A percentile compares a stretch with the other conserved stretches of the same genome.
Evolutionary conservation across 2,888 invertebrate species (phyloP).

Genomic region (Pandemis cinnamomeana): DNA sequence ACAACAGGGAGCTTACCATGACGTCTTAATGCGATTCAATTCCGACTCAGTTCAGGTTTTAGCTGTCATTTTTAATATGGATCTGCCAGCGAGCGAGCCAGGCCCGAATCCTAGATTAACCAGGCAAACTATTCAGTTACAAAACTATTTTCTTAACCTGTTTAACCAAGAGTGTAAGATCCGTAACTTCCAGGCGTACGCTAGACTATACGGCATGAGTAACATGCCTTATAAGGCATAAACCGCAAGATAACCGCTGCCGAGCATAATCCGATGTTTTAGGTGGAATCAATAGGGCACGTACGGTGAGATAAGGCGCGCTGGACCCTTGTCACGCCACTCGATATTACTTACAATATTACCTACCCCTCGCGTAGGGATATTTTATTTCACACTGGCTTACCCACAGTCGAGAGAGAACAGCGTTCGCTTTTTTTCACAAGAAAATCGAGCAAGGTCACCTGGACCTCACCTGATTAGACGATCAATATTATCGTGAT

Average conservation of each 20-base stretch:
- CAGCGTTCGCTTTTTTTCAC: not conserved
- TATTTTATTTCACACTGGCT: slow-evolving; percentile 40
- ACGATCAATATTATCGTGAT: no score
- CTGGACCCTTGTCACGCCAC: slow-evolving; percentile 36
- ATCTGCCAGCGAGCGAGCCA: no score
- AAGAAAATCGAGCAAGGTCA: no score
- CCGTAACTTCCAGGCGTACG: not conserved
- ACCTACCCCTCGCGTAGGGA: slow-evolving; percentile 31
- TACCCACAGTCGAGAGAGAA: slow-evolving; percentile 18
- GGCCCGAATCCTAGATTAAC: no score
- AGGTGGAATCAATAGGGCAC: slow-evolving; percentile 41
- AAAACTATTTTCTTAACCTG: not conserved
- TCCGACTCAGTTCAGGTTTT: no score
- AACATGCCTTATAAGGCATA: slow-evolving; percentile 30
- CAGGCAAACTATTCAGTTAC: no score
- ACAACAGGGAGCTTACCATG: no score
- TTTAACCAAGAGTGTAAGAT: not conserved
- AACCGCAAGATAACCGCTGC: slow-evolving; percentile 33
- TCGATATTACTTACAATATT: slow-evolving; percentile 42
- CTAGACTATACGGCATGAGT: not conserved
- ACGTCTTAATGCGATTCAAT: no score
- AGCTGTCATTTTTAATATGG: no score
- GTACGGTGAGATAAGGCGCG: slow-evolving; percentile 35
- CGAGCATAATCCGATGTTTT: slow-evolving; percentile 38
- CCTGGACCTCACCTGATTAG: no score